These are phyloP conservation scores for Chelonus insularis DNA, from an alignment of 1,140 invertebrate species.

Conservation along the genomic window DNA sequence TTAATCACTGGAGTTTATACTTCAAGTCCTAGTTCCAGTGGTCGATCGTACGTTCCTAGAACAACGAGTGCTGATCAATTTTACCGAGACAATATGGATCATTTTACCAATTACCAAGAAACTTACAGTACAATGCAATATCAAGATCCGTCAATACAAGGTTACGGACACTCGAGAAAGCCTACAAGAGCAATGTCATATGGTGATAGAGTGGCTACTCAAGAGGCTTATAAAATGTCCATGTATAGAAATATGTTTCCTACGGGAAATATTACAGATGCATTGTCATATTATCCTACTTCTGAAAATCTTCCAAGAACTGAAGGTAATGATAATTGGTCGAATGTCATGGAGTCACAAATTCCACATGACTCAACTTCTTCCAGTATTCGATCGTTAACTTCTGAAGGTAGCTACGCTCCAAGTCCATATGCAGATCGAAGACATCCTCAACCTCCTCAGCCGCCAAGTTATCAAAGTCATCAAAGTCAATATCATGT, in stretches of 20 bases:
- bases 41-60: conserved; percentile 62
- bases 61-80: conserved; percentile 58
- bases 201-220: conserved; percentile 63
- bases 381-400: conserved; percentile 63
- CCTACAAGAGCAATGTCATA: conserved; percentile 59
- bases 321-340: conserved; percentile 64
- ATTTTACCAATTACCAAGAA: conserved; percentile 64
- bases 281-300: conserved; percentile 75
- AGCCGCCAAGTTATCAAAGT: conserved; percentile 51
- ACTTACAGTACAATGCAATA: conserved; percentile 45
- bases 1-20: conserved; percentile 73
- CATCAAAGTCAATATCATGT: conserved; percentile 47
- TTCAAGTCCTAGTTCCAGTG: conserved; percentile 55
- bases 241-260: conserved; percentile 71
- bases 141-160: conserved; percentile 47
- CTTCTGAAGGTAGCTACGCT: conserved; percentile 64
- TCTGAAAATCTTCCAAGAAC: conserved; percentile 64
- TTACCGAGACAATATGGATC: conserved; percentile 71
- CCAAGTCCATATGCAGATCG: conserved; percentile 65
- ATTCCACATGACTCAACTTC: conserved; percentile 62
- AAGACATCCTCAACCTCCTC: conserved; percentile 56
- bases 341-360: conserved; percentile 63
- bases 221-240: conserved; percentile 69
- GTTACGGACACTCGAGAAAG: conserved; percentile 48
- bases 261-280: conserved; percentile 73